Conservation (phyloP, 2,113 vertebrate genomes). For the Riparia riparia region DNA sequence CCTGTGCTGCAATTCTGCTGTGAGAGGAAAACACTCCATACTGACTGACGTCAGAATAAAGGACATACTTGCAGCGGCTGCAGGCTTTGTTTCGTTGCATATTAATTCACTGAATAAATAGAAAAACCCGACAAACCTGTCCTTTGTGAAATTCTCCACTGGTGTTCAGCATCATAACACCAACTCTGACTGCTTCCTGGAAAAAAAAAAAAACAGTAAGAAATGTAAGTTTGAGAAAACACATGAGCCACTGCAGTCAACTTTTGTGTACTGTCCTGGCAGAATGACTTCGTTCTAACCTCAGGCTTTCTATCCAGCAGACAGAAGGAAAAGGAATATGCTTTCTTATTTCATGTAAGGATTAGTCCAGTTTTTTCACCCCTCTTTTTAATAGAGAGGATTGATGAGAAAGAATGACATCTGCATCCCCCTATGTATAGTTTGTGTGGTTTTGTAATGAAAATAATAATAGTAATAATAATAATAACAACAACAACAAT, state of each 20-base stretch:
- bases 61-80: background rate
- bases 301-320: background rate
- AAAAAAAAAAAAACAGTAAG: background rate
- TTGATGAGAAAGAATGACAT: background rate
- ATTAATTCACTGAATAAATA: background rate
- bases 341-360: background rate
- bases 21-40: background rate
- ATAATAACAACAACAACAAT: background rate
- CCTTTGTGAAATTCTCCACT: constrained; percentile 77
- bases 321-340: background rate
- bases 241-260: background rate
- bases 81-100: background rate
- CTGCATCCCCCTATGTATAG: background rate
- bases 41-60: background rate
- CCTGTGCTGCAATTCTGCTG: background rate
- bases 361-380: accelerated
- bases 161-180: constrained; percentile 79
- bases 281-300: accelerated
- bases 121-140: constrained; percentile 80
- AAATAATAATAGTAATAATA: background rate
- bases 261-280: background rate
- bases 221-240: background rate
- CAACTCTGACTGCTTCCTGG: constrained; percentile 85
- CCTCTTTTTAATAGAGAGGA: background rate
- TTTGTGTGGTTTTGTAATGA: background rate